Conservation (phyloP, 2,888 invertebrate genomes). For the Eristalis intricaria region DNA sequence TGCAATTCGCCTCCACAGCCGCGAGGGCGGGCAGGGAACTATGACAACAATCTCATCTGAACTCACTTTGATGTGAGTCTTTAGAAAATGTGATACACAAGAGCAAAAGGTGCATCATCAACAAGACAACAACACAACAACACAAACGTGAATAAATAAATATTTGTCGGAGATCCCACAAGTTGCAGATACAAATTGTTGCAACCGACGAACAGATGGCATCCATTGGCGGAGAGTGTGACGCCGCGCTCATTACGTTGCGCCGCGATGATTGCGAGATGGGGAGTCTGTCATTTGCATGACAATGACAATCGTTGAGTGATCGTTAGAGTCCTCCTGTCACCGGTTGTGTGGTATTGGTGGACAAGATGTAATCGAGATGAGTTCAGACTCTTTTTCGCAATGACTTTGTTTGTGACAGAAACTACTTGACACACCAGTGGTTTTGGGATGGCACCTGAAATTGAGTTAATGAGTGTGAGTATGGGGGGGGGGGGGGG, state of each 20-base stretch:
- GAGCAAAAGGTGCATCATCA: not conserved
- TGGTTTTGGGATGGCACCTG: not conserved
- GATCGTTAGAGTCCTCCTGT: not conserved
- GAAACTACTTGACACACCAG: not conserved
- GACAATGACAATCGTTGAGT: not conserved
- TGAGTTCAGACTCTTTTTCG: not conserved
- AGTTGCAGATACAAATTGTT: not conserved
- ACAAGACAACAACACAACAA: not conserved
- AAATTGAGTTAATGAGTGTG: not conserved
- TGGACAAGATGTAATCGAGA: not conserved
- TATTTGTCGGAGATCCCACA: not conserved
- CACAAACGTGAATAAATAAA: not conserved
- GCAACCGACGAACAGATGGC: not conserved
- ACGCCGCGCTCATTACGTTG: not conserved
- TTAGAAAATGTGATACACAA: not conserved
- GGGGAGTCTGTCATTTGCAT: constrained; percentile 26
- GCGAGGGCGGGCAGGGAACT: not conserved
- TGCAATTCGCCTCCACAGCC: constrained; percentile 16
- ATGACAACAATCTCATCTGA: not conserved
- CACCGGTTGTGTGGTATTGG: not conserved
- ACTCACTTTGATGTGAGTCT: not conserved
- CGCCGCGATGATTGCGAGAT: not conserved
- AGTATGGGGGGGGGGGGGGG: not conserved
- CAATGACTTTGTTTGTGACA: not conserved
- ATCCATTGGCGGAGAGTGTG: constrained; percentile 2